These are phyloP conservation scores for Alces alces DNA, from an alignment of 2,113 vertebrate species.

Conservation along the genomic window DNA sequence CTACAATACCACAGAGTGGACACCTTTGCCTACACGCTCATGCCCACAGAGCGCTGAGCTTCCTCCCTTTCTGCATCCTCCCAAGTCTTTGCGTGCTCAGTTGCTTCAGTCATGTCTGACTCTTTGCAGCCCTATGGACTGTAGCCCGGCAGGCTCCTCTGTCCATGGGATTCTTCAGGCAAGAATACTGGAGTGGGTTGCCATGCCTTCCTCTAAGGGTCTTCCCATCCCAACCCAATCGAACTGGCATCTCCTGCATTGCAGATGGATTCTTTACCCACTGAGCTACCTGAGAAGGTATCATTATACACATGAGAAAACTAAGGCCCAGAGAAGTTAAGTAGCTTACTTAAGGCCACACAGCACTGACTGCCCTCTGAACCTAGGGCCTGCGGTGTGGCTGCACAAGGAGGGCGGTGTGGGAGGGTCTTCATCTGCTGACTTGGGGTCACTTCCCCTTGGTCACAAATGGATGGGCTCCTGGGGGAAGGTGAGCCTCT, in stretches of 20 bases:
- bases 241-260: neutral
- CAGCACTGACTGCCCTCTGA: neutral
- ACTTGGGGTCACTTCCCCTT: neutral
- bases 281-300: neutral
- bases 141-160: neutral
- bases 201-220: neutral
- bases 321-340: neutral
- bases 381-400: neutral
- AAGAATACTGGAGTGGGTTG: neutral
- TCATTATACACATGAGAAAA: neutral
- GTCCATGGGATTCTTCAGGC: neutral
- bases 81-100: neutral
- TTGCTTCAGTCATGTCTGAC: neutral
- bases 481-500: neutral
- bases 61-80: neutral
- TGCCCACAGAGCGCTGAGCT: neutral
- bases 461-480: neutral
- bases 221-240: neutral
- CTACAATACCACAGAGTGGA: neutral
- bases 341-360: neutral
- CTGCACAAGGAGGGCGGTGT: neutral
- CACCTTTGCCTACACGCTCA: fast-evolving
- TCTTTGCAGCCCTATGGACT: neutral
- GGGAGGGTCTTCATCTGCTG: neutral
- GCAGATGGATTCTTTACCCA: neutral